Evolutionary conservation across 35 echinoderm and acorn worm species (phyloP).

Genomic region (Strongylocentrotus purpuratus): DNA sequence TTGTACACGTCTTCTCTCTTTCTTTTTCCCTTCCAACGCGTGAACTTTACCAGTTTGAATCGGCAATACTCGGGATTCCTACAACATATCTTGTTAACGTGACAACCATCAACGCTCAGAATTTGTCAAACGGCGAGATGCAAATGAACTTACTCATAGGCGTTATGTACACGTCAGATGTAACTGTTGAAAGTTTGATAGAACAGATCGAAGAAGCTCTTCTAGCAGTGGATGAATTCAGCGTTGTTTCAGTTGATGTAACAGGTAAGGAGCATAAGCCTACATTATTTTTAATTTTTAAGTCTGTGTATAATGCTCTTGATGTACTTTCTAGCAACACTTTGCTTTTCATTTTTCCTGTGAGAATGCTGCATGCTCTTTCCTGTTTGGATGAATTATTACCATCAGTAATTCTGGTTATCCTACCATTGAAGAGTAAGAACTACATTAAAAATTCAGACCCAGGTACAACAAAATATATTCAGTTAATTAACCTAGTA

Average conservation of each 20-base stretch:
- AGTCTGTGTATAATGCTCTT: too few species aligned
- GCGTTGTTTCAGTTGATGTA: background rate
- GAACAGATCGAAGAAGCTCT: background rate
- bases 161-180: background rate
- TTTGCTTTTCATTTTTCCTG: too few species aligned
- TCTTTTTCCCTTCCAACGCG: background rate
- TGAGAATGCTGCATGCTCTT: too few species aligned
- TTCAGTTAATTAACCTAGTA: too few species aligned
- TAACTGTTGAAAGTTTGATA: background rate
- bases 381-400: too few species aligned
- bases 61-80: background rate
- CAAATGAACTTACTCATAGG: background rate
- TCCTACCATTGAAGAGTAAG: too few species aligned
- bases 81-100: background rate
- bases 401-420: too few species aligned
- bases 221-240: background rate
- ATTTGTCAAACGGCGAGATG: background rate
- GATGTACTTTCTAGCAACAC: too few species aligned
- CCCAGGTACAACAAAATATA: too few species aligned
- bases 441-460: too few species aligned
- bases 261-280: background rate
- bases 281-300: too few species aligned
- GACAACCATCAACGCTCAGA: background rate
- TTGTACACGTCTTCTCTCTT: background rate
- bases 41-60: background rate